A percentile compares a stretch with the other conserved stretches of the same genome.
phyloP scores from a whole-genome alignment of 2,888 invertebrate genomes.

The Coelogynopora nodosa region DNA sequence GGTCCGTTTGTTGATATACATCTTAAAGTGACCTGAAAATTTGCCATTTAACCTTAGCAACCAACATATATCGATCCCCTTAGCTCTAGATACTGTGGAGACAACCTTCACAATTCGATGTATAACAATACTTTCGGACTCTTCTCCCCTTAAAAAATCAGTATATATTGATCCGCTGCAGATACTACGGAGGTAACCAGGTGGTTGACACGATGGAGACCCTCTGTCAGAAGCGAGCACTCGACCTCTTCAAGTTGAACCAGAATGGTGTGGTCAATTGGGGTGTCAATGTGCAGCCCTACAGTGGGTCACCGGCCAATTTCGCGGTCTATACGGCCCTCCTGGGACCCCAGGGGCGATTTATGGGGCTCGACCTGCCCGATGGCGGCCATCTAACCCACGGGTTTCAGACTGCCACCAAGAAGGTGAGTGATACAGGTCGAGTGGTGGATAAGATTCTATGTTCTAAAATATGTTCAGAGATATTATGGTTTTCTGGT shows the following conservation, averaged over 20 bases:
- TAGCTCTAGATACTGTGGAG: too few relatives aligned
- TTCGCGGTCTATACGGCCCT: conserved; percentile 87
- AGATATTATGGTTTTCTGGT: too few relatives aligned
- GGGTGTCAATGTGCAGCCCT: conserved; percentile 91
- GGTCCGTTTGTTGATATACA: too few relatives aligned
- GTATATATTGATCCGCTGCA: conserved; percentile 58
- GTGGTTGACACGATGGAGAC: conserved; percentile 87
- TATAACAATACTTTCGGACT: too few relatives aligned
- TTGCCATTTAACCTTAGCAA: too few relatives aligned
- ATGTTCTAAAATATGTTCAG: too few relatives aligned
- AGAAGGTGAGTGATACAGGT: conserved; percentile 77
- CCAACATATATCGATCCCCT: too few relatives aligned
- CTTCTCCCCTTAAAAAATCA: too few relatives aligned
- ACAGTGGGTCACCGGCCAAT: conserved; percentile 94
- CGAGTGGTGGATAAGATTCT: too few relatives aligned
- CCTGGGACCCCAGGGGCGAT: conserved; percentile 81
- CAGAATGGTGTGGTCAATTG: conserved; percentile 70
- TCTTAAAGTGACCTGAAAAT: too few relatives aligned
- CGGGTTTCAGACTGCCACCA: conserved; percentile 81
- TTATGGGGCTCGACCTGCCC: conserved; percentile 88
- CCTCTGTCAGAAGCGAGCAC: conserved; percentile 79
- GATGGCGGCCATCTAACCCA: conserved; percentile 82
- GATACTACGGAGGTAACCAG: conserved; percentile 96
- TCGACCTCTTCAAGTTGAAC: conserved; percentile 74
- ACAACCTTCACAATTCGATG: too few relatives aligned